These are phyloP conservation scores for Aphrophora alni DNA, from an alignment of 2,888 invertebrate species.

Conservation along the genomic window DNA sequence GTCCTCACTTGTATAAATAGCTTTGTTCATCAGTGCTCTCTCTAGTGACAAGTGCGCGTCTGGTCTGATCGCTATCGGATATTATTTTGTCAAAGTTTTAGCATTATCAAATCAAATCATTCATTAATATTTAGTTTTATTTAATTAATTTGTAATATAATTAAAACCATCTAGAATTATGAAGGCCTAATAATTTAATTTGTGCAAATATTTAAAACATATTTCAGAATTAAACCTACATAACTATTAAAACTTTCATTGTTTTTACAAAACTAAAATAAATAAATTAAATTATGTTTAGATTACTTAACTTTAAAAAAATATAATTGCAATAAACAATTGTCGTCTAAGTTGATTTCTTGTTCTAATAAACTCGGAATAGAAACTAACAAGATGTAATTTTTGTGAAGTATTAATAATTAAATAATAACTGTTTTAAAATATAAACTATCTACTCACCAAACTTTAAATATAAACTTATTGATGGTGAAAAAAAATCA, in stretches of 20 bases:
- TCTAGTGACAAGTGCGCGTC: background rate
- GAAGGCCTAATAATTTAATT: no score
- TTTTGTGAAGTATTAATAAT: background rate
- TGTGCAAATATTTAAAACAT: no score
- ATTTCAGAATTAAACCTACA: no score
- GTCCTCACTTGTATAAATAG: constrained; percentile 34
- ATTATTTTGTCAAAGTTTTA: background rate
- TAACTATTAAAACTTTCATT: no score
- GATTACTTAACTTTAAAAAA: no score
- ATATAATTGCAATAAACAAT: no score
- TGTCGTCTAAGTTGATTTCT: background rate
- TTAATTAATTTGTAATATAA: no score
- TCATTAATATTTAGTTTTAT: no score
- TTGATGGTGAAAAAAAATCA: background rate
- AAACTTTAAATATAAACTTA: background rate
- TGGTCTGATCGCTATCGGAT: constrained; percentile 16
- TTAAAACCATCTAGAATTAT: no score
- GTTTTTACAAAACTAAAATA: no score
- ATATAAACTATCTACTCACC: background rate
- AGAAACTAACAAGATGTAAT: background rate
- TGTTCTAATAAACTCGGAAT: background rate
- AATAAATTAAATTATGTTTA: no score
- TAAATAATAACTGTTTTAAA: background rate
- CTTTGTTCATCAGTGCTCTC: constrained; percentile 14
- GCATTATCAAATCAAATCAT: background rate